Base-by-base conservation (phyloP, 2,888 invertebrate species). In the Troides helena region DNA sequence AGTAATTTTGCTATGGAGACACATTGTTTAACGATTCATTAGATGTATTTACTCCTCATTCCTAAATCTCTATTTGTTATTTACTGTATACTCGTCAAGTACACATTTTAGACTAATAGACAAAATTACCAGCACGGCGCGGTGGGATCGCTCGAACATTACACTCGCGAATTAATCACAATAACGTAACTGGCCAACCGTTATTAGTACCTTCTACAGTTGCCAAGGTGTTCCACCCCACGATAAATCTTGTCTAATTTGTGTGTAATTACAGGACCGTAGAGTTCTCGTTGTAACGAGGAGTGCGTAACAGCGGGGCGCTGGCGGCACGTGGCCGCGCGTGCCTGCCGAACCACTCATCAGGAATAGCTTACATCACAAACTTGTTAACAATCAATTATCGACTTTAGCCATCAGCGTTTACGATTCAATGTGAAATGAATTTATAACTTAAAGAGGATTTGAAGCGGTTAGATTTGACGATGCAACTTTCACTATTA, bases 181-280 rank as follows among this genome's bases (percentile, higher is more conserved):
- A 91, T 92, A 91, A 90, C 85, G 85, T 82, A 82, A 83, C 84
- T 88, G 88, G 87, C 89, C 88, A 86, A 86, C 87, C 90, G 87
- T 91, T 91, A 91, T 90, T 90, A 89, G 89, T 91, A 89, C 88
- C 88, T 86, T 84, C 85, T 85, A 87, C 89, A 90, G 92, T 92
- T 92, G 88, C 91, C 86, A 92, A 92, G 92, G 92, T 92, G 92
- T 90, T 88, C 86, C 88, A 88, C 92, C 92, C 92, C 90, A 87
- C 92, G 81, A 92, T 92, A 92, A 92, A 92, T 92, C 92, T 92
- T 92, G 89, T 90, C 91, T 92, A 92, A 92, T 92, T 92, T 92
- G 91, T 92, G 91, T 92, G 92, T 92, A 92, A 92, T 92, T 92
- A 92, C 90, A 90, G 90, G 86, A 87, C 86, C 85, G 90, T 83